phyloP scores from a whole-genome alignment of 2,113 vertebrate genomes.

The Megaleporinus macrocephalus region DNA sequence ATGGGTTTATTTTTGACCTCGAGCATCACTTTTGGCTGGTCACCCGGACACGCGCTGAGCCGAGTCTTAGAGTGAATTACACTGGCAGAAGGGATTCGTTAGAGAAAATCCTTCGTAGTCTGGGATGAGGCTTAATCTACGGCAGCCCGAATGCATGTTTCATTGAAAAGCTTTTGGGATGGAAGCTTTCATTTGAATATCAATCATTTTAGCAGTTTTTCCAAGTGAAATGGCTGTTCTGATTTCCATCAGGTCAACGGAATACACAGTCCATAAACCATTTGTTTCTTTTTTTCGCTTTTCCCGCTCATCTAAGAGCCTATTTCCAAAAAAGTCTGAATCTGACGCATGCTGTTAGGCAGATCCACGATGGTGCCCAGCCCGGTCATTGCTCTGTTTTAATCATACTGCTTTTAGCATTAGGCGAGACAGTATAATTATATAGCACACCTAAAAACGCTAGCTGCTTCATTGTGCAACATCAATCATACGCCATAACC shows the following conservation, averaged over 20 bases:
- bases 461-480: slow-evolving; percentile 35
- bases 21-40: slow-evolving; percentile 7
- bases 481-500: slow-evolving; percentile 56
- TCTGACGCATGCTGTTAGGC: neutral
- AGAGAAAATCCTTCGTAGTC: slow-evolving; percentile 22
- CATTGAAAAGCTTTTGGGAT: neutral
- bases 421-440: slow-evolving; percentile 50
- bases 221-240: too few species aligned
- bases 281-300: neutral
- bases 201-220: neutral
- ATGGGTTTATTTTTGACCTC: slow-evolving; percentile 30
- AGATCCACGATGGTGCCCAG: neutral
- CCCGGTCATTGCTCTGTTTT: slow-evolving; percentile 35
- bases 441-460: slow-evolving; percentile 41
- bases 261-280: too few species aligned
- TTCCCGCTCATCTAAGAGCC: neutral
- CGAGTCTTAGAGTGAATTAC: neutral
- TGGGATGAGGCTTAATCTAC: neutral
- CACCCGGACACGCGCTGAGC: neutral
- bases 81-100: neutral
- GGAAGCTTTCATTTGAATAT: neutral
- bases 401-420: slow-evolving; percentile 41
- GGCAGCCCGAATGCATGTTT: neutral
- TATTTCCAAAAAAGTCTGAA: neutral
- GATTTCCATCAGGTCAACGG: neutral